A percentile compares a stretch with the other conserved stretches of the same genome.
phyloP scores from a whole-genome alignment of 1,140 invertebrate species.

The Phymorhynchus buccinoides region DNA sequence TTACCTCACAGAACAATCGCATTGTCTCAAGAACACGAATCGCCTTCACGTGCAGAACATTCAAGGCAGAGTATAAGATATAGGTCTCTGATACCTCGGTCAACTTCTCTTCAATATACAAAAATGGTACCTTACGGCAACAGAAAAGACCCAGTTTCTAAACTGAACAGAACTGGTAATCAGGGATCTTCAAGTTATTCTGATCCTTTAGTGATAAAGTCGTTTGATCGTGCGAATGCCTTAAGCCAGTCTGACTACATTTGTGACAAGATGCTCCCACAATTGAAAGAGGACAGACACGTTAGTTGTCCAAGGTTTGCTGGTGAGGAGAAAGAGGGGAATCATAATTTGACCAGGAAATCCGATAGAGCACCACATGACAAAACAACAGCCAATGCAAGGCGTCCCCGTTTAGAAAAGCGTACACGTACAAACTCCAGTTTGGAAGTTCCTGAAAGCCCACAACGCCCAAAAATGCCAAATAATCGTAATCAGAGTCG shows the following conservation, averaged over 20 bases:
- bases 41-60: too few species aligned
- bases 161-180: too few species aligned
- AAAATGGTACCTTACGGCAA: too few species aligned
- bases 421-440: background rate
- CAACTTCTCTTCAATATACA: too few species aligned
- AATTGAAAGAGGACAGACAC: background rate
- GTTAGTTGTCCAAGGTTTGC: background rate
- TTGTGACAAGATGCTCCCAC: background rate
- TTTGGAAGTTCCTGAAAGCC: background rate
- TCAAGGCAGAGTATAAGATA: too few species aligned
- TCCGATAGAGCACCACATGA: background rate
- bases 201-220: background rate
- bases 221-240: background rate
- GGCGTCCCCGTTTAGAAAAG: background rate
- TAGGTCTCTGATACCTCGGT: background rate
- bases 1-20: background rate
- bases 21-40: background rate
- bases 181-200: background rate
- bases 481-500: background rate
- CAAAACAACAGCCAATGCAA: background rate
- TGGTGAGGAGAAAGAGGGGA: background rate
- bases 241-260: background rate
- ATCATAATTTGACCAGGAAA: background rate
- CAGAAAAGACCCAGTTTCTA: too few species aligned
- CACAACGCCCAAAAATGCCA: background rate